phyloP scores from a whole-genome alignment of 1,140 invertebrate species.

The Proctacanthus coquilletti region DNA sequence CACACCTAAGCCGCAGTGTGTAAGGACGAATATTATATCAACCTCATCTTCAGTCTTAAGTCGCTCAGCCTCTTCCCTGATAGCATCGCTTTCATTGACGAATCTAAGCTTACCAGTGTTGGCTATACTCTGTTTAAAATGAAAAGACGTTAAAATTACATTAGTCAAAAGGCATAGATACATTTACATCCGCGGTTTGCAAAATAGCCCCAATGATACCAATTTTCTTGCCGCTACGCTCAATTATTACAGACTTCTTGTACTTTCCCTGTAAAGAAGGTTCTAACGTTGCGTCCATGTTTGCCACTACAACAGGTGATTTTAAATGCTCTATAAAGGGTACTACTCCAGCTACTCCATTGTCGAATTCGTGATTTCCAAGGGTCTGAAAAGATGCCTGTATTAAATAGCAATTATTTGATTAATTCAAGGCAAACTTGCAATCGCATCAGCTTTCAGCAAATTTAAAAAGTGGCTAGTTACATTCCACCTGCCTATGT shows the following conservation, averaged over 20 bases:
- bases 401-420: too few relatives aligned
- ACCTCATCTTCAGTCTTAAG: conserved; percentile 41
- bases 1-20: conserved; percentile 56
- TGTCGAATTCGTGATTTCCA: conserved; percentile 84
- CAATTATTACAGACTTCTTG: conserved; percentile 41
- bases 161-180: not conserved
- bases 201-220: conserved; percentile 70
- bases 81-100: conserved; percentile 46
- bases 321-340: conserved; percentile 51
- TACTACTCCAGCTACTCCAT: conserved; percentile 52
- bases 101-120: conserved; percentile 45
- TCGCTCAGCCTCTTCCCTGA: conserved; percentile 44
- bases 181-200: conserved; percentile 47
- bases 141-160: not conserved
- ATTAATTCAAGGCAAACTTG: too few relatives aligned
- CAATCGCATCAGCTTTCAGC: conserved; percentile 63
- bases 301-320: conserved; percentile 53
- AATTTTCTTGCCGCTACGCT: conserved; percentile 44
- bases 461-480: conserved; percentile 60
- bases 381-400: conserved; percentile 42
- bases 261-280: conserved; percentile 45
- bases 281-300: conserved; percentile 57
- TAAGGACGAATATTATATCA: conserved; percentile 63
- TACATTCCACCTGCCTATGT: conserved; percentile 55
- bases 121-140: conserved; percentile 34